Evolutionary conservation across 1,140 invertebrate species (phyloP), one percentile per base, ranked within the genome.

Genomic region (Platorchestia sp.): DNA sequence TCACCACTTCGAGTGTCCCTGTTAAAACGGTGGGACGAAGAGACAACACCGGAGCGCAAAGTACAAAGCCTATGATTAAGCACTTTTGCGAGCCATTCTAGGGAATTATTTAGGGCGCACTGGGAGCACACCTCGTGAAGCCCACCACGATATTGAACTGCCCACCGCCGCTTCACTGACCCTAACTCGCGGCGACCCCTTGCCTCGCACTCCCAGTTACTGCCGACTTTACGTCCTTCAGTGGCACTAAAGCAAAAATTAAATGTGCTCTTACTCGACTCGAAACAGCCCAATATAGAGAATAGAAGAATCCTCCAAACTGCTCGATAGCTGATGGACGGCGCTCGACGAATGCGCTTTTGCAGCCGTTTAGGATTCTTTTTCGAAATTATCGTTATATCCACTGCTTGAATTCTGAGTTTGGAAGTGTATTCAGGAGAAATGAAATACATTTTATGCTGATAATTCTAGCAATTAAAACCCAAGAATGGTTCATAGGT

Each of bases 131-230:
- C 87, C 87, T 90, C 87, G 87, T 90, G 87, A 90, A 90, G 87
- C 44, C 87, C 87, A 43, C 44, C 87, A 45, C 87, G 91, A 93
- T 93, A 93, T 93, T 93, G 91, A 93, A 93, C 91, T 93, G 91
- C 43, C 91, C 43, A 93, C 45, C 47, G 41, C 87, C 87, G 87
- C 41, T 90, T 90, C 10, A 45, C 91, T 45, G 91, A 40, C 44
- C 91, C 91, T 93, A 93, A 93, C 91, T 93, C 36, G 22, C 91
- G 10, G 87, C 41, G 91, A 45, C 91, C 91, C 91, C 91, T 93
- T 93, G 91, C 91, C 91, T 93, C 91, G 91, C 91, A 93, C 91
- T 93, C 91, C 41, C 91, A 93, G 91, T 93, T 93, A 93, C 91
- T 6, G 91, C 91, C 91, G 91, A 93, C 91, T 93, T 93, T 93